Conservation (phyloP, 2,113 vertebrate species). For the Podarcis cretensis region DNA sequence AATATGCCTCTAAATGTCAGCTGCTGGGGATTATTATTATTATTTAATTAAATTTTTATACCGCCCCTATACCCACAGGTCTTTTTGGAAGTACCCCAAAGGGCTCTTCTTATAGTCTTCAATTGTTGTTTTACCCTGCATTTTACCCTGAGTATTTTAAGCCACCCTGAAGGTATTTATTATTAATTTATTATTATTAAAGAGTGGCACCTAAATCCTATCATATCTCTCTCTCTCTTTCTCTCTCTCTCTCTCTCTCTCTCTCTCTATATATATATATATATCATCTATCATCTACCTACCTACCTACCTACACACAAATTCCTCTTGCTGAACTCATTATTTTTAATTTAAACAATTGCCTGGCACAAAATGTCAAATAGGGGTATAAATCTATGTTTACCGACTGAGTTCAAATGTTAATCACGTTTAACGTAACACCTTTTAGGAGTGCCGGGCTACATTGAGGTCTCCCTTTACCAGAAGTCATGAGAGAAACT, state of each 20-base stretch:
- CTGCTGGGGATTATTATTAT: no score
- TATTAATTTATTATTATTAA: background rate
- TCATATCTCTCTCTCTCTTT: no score
- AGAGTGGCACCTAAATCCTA: background rate
- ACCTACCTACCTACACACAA: background rate
- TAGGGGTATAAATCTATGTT: slow-evolving; percentile 39
- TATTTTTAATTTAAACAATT: background rate
- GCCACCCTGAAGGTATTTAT: background rate
- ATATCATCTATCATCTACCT: background rate
- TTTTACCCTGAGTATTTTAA: background rate
- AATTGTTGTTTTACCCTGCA: background rate
- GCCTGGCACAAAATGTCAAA: background rate
- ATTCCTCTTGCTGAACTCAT: background rate
- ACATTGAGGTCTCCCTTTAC: slow-evolving; percentile 49
- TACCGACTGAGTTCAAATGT: slow-evolving; percentile 30
- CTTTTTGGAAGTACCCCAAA: no score
- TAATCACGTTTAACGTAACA: slow-evolving; percentile 40
- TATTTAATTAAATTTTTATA: no score
- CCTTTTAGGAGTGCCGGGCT: slow-evolving; percentile 50
- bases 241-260: no score
- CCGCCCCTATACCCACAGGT: no score
- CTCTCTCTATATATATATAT: no score
- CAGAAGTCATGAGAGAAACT: slow-evolving; percentile 25
- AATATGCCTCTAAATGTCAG: background rate
- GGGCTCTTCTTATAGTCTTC: no score